phyloP scores from a whole-genome alignment of 30 jellyfish, hydroid and myxozoan species.

The Aurelia sp. region DNA sequence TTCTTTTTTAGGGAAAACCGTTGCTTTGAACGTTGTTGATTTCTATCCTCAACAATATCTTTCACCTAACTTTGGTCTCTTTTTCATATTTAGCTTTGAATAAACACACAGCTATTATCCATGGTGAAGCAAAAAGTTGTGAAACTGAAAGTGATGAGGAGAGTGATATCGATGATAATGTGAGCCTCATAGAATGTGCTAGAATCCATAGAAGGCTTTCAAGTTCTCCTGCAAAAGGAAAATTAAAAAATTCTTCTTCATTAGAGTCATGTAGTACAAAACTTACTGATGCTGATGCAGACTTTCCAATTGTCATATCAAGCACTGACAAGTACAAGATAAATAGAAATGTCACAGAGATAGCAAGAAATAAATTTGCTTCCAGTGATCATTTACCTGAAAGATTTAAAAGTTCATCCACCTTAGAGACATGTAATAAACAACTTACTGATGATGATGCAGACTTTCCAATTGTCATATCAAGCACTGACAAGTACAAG shows the following conservation, averaged over 20 bases:
- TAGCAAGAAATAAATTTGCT: too few relatives aligned
- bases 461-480: not conserved
- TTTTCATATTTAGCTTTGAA: too few relatives aligned
- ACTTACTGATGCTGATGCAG: not conserved
- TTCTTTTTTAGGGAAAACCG: too few relatives aligned
- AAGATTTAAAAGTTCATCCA: too few relatives aligned
- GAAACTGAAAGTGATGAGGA: conserved; percentile 31
- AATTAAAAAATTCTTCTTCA: not conserved
- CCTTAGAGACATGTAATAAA: too few relatives aligned
- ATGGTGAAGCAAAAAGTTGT: not conserved
- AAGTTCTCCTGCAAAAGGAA: not conserved
- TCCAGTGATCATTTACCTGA: too few relatives aligned
- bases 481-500: conserved; percentile 13
- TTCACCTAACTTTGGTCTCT: too few relatives aligned
- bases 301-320: not conserved
- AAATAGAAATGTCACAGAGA: conserved; percentile 6
- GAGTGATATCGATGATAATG: conserved; percentile 61
- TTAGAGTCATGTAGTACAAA: too few relatives aligned
- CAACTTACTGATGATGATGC: not conserved
- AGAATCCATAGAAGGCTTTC: conserved; percentile 1
- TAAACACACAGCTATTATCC: too few relatives aligned
- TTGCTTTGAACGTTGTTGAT: too few relatives aligned
- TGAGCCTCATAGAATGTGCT: conserved; percentile 61
- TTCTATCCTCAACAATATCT: too few relatives aligned
- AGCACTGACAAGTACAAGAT: conserved; percentile 1